Percentiles rank a stretch among this genome's conserved stretches.
These are phyloP conservation scores for Horisme vitalbata DNA, from an alignment of 2,888 invertebrate species.

Conservation along the genomic window DNA sequence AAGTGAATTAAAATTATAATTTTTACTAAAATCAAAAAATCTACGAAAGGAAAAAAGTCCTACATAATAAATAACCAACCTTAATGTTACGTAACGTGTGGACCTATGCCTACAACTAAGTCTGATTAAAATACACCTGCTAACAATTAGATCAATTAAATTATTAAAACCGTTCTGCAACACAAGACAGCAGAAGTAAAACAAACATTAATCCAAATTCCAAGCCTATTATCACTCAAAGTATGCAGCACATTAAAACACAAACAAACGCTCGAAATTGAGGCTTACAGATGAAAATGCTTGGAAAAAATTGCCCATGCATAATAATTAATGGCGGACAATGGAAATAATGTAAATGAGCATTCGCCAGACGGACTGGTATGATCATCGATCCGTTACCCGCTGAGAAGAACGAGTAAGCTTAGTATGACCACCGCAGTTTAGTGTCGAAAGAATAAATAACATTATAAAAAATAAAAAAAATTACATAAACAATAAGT, in stretches of 20 bases:
- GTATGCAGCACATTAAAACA: constrained; percentile 12
- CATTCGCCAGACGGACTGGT: constrained; percentile 35
- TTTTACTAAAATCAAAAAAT: no score
- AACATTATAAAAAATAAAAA: no score
- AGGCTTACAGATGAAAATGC: constrained; percentile 35
- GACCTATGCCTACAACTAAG: no score
- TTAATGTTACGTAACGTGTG: no score
- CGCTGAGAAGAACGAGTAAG: neutral
- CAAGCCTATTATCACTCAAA: constrained; percentile 6
- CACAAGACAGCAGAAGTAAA: neutral
- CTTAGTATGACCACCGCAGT: no score
- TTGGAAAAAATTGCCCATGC: constrained; percentile 43
- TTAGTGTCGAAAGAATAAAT: no score
- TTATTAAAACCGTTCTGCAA: constrained; percentile 8
- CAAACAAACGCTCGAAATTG: constrained; percentile 20
- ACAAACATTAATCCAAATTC: neutral
- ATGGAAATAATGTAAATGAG: constrained; percentile 48
- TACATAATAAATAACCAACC: no score
- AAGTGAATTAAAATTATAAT: no score
- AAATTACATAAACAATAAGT: no score
- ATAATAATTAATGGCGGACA: constrained; percentile 50
- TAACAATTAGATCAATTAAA: neutral
- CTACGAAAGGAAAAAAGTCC: no score
- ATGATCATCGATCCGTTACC: constrained; percentile 41
- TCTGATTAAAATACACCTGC: no score